Base-by-base conservation (phyloP, 2,113 vertebrate genomes). In the Phyllostomus hastatus region DNA sequence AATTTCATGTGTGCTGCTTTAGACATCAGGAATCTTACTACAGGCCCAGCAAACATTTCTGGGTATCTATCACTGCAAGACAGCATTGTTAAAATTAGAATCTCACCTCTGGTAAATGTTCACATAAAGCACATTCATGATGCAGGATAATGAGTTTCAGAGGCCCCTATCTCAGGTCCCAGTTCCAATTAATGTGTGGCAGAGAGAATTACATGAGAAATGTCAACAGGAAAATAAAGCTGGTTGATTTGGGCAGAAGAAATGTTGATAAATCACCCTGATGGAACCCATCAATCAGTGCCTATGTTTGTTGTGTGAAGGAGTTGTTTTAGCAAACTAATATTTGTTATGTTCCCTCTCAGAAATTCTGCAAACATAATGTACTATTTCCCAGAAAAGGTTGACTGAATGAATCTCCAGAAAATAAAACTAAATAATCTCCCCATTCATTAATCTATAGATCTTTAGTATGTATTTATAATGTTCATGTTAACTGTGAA, bases 131-230 rank as follows among this genome's bases (percentile, higher is more conserved):
- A 61, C 84, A 19, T 91, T 75, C 75, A 52, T 90, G 92, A 91
- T 76, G 66, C 76, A 94, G 28, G 66, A 86, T 96, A 97, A 96
- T 93, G 95, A 90, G 75, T 61, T 95, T 95, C 93, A 84, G 87
- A 94, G 93, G 89, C 43, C 64, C 94, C 61, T 91, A 7, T 50
- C 82, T 52, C 70, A 75, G 61, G 73, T 96, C 95, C 59, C 80
- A 91, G 46, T 76, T 95, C 93, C 94, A 96, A 93, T 96, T 95
- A 95, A 91, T 92, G 95, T 81, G 70, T 50, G 35, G 41, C 80
- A 75, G 90, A 88, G 59, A 96, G 79, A 80, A 43, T 38, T 82
- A 35, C 64, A 9, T 79, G 69, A 64, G 90, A 95, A 96, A 93
- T 88, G 80, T 89, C 97, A 96, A 50, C 57, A 88, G 64, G 61